Evolutionary conservation across 2,113 vertebrate species (phyloP), one percentile per base, ranked within the genome.

Genomic region (Cricetomys ansorgei): DNA sequence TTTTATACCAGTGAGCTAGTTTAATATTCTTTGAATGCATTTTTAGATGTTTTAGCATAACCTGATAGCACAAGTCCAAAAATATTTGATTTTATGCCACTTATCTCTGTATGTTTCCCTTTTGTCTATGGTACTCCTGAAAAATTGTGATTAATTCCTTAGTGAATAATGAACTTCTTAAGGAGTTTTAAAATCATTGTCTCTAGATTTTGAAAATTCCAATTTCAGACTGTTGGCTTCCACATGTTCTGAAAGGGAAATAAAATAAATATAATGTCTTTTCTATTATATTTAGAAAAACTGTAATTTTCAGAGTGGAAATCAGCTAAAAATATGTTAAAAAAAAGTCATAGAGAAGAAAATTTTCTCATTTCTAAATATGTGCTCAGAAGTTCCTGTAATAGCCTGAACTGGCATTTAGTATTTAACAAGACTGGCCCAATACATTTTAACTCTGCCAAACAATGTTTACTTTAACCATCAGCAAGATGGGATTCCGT

Each of bases 101-200:
- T 85, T 48, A 11, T 80, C 21, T 90, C 37, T 45, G 21, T 93
- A 87, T 76, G 6, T 92, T 93, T 88, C 70, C 70, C 12, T 91
- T 87, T 96, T 64, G 29, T 29, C 23, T 77, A 48, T 12, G 43
- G 1, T 88, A 59, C 25, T 70, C 37, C 15, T 92, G 48, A 34
- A 84, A 88, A 81, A 19, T 62, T 40, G 50, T 88, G 69, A 90
- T 94, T 88, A 70, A 93, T 94, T 95, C 83, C 13, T 96, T 96
- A 40, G 12, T 65, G 89, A 70, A 67, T 31, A 57, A 69, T 79
- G 62, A 48, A 95, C 50, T 84, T 89, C 6, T 81, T 69, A 81
- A 50, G 69, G 67, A 72, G 23, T 88, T 94, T 87, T 2, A 2
- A 85, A 92, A 45, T 62, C 1, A 0, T 91, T 64, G 12, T 85